Evolutionary conservation across 2,888 invertebrate species (phyloP).

Genomic region (Nymphalis c-album): DNA sequence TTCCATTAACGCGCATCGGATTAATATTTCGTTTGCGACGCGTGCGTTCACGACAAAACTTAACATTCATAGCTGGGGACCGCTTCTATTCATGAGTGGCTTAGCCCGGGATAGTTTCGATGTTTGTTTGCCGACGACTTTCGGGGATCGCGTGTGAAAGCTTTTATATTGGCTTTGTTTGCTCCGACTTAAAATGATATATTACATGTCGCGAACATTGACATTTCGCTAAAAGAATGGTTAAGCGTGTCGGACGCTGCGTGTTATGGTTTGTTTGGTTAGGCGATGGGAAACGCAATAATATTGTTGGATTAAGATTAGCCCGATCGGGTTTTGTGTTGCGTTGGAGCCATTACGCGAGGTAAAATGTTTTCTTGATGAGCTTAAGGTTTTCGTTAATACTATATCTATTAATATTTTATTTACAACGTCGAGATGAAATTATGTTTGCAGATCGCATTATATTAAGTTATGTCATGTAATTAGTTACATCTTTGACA

Average conservation of each 20-base stretch:
- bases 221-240: slow-evolving; percentile 69
- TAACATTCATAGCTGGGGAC: slow-evolving; percentile 80
- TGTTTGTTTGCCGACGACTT: slow-evolving; percentile 75
- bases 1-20: slow-evolving; percentile 78
- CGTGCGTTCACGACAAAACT: slow-evolving; percentile 77
- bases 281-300: slow-evolving; percentile 46
- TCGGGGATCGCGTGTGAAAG: slow-evolving; percentile 77
- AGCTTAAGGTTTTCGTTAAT: not conserved
- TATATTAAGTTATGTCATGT: too few relatives aligned
- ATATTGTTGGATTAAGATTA: slow-evolving; percentile 43
- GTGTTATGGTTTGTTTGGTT: slow-evolving; percentile 62
- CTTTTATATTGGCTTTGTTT: slow-evolving; percentile 75
- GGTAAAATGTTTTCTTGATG: slow-evolving; percentile 1
- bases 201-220: slow-evolving; percentile 76
- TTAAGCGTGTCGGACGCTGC: slow-evolving; percentile 55
- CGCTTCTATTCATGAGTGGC: slow-evolving; percentile 80
- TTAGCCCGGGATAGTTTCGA: slow-evolving; percentile 73
- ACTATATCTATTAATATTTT: too few relatives aligned
- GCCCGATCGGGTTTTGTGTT: slow-evolving; percentile 29
- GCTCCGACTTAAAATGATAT: slow-evolving; percentile 78
- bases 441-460: too few relatives aligned
- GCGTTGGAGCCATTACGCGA: slow-evolving; percentile 8
- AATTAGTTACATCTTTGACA: too few relatives aligned
- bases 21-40: slow-evolving; percentile 80
- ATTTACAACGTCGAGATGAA: not conserved